Evolutionary conservation across 2,797 vertebrate genomes (phyloP).

Genomic region (Sarcophilus harrisii): DNA sequence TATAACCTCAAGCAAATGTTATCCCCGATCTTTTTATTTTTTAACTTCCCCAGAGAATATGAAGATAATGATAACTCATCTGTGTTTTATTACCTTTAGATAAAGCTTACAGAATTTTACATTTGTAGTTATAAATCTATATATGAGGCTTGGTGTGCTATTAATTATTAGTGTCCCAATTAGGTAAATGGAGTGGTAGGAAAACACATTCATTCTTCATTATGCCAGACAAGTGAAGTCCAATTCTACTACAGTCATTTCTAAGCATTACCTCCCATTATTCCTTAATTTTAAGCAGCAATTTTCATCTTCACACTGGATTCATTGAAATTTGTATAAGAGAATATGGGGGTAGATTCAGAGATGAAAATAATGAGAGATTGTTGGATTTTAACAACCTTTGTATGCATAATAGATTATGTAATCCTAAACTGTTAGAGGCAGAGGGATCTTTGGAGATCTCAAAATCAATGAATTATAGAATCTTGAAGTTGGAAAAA

Average conservation of each 20-base stretch:
- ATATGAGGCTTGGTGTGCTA: not conserved
- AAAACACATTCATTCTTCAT: not conserved
- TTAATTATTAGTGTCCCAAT: not conserved
- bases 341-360: conserved; percentile 8
- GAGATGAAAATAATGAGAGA: not conserved
- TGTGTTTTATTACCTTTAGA: conserved; percentile 27
- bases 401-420: not conserved
- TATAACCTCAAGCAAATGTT: not conserved
- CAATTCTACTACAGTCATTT: not conserved
- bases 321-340: not conserved
- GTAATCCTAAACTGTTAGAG: not conserved
- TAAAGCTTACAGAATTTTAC: conserved; percentile 57
- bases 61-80: conserved; percentile 47
- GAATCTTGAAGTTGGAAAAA: not conserved
- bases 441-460: not conserved
- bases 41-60: conserved; percentile 24
- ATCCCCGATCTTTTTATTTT: conserved; percentile 28
- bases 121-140: conserved; percentile 31
- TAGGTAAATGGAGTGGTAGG: not conserved
- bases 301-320: not conserved
- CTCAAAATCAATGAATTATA: not conserved
- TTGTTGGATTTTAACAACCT: not conserved
- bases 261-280: not conserved
- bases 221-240: not conserved
- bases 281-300: not conserved